These are phyloP conservation scores for Leptopilina clavipes DNA, from an alignment of 1,140 invertebrate genomes.

Conservation along the genomic window DNA sequence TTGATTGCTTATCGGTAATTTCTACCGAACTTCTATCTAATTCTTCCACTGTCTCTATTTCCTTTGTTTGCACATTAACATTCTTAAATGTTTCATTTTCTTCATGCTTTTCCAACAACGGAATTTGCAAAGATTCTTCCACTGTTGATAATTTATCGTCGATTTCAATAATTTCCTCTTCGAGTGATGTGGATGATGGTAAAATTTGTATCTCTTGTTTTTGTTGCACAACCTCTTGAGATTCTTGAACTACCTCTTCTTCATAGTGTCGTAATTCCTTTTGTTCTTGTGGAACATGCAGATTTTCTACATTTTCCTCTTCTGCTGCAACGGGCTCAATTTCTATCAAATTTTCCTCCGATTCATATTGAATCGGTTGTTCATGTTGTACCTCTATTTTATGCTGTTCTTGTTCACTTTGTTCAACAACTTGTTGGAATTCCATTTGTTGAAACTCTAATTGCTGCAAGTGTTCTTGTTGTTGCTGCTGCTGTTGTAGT, in stretches of 20 bases:
- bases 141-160: not conserved
- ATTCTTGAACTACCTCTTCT: not conserved
- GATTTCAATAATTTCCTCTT: not conserved
- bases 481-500: constrained; percentile 34
- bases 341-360: constrained; percentile 6
- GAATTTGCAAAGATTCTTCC: not conserved
- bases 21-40: not conserved
- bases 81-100: constrained; percentile 1
- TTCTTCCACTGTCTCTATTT: not conserved
- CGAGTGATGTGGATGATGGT: not conserved
- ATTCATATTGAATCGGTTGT: constrained; percentile 21
- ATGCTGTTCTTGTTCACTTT: constrained; percentile 27
- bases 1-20: not conserved
- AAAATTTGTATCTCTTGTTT: not conserved
- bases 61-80: not conserved
- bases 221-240: not conserved
- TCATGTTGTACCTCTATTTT: not conserved
- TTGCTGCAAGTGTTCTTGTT: constrained; percentile 41
- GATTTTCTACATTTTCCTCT: not conserved
- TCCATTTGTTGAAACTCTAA: constrained; percentile 12
- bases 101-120: not conserved
- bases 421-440: not conserved
- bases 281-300: constrained; percentile 32
- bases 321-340: not conserved
- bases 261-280: constrained; percentile 17